Conservation (phyloP, 2,113 vertebrate species). For the Rhabdornis inornatus region DNA sequence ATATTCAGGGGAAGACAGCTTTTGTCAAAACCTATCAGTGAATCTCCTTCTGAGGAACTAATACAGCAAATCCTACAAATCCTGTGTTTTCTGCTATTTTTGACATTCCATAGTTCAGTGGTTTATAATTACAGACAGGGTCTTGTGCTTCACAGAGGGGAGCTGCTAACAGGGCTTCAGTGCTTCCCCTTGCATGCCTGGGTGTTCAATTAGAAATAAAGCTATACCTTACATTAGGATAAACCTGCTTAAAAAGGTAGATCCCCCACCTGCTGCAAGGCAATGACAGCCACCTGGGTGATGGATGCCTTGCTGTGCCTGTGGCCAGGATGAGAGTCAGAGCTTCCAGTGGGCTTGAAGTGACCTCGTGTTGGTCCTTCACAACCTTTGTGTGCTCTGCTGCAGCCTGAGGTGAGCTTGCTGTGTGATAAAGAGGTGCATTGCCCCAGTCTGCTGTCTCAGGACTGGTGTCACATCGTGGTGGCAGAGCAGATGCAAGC, state of each 20-base stretch:
- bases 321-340: not conserved
- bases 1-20: not conserved
- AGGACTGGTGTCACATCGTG: not conserved
- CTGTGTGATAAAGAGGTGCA: not conserved
- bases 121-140: not conserved
- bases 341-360: not conserved
- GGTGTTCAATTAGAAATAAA: not conserved
- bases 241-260: not conserved
- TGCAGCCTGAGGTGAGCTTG: not conserved
- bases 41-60: not conserved
- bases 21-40: not conserved
- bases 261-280: not conserved
- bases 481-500: not conserved
- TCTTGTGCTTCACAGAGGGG: not conserved
- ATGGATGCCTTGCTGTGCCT: rapidly evolving
- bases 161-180: not conserved
- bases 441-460: not conserved
- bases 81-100: not conserved
- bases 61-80: not conserved
- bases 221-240: not conserved
- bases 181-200: not conserved
- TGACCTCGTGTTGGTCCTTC: not conserved
- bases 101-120: not conserved
- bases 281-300: not conserved
- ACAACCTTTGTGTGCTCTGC: not conserved